Conservation (phyloP, 2,113 vertebrate genomes). For the Upupa epops region DNA sequence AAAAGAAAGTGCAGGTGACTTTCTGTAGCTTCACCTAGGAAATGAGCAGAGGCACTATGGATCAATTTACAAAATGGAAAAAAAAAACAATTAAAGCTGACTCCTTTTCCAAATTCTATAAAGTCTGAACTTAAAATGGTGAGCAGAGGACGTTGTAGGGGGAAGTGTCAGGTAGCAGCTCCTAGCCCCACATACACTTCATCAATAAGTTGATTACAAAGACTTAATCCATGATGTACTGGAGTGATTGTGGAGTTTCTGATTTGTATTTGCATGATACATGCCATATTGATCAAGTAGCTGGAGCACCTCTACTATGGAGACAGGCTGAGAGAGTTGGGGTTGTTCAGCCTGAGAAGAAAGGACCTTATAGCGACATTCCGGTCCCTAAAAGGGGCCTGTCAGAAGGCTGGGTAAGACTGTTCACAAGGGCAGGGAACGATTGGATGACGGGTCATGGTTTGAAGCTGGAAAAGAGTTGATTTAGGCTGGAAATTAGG, state of each 20-base stretch:
- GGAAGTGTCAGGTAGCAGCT: not conserved
- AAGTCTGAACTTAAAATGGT: not conserved
- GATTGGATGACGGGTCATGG: too few species aligned
- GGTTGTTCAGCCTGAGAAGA: too few species aligned
- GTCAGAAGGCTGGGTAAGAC: too few species aligned
- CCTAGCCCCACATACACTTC: accelerated
- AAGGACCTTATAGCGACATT: too few species aligned
- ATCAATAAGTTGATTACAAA: not conserved
- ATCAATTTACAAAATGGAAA: not conserved
- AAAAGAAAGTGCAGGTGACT: not conserved
- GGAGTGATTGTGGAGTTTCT: not conserved
- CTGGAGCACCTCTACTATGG: too few species aligned
- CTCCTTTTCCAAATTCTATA: not conserved
- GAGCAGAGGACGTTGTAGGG: not conserved
- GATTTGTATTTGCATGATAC: not conserved
- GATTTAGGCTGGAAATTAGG: too few species aligned
- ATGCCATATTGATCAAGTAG: too few species aligned
- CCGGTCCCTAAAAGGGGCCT: too few species aligned
- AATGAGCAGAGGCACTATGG: not conserved
- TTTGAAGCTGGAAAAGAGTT: too few species aligned
- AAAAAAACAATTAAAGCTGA: not conserved
- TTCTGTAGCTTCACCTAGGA: not conserved
- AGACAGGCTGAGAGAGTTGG: too few species aligned
- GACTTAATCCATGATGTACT: not conserved
- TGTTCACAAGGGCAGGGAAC: too few species aligned